Conservation (phyloP, 2,888 invertebrate genomes). For the Epinotia bilunana region DNA sequence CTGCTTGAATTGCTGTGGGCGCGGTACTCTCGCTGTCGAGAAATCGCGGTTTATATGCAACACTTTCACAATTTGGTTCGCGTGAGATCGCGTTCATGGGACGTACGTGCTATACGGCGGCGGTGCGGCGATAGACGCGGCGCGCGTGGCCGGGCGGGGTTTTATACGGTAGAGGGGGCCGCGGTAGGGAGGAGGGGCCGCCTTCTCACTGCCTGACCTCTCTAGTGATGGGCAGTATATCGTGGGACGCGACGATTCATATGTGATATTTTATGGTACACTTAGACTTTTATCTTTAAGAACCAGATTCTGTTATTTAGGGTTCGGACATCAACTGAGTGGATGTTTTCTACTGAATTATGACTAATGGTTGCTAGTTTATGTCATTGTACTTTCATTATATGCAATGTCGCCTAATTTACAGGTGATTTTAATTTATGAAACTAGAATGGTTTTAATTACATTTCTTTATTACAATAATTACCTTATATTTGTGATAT, state of each 20-base stretch:
- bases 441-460: no score
- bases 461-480: no score
- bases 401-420: background rate
- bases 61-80: conserved; percentile 82
- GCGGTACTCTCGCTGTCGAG: conserved; percentile 76
- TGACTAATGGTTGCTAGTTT: background rate
- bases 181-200: conserved; percentile 55
- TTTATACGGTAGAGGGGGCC: conserved; percentile 67
- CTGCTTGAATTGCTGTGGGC: conserved; percentile 55
- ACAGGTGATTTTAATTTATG: background rate
- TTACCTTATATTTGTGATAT: no score
- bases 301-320: conserved; percentile 28
- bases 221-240: conserved; percentile 64
- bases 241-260: conserved; percentile 11
- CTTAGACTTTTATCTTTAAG: conserved; percentile 31
- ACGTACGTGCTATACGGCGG: conserved; percentile 69
- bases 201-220: conserved; percentile 64
- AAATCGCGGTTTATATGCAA: conserved; percentile 71
- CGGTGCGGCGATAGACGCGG: conserved; percentile 76
- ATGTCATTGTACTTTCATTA: background rate
- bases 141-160: conserved; percentile 71
- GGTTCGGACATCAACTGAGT: background rate
- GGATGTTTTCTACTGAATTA: conserved; percentile 7
- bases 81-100: conserved; percentile 66
- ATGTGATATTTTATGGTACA: conserved; percentile 33